Base-by-base conservation (phyloP, 2,888 invertebrate genomes). In the Aleiodes leptofemur region DNA sequence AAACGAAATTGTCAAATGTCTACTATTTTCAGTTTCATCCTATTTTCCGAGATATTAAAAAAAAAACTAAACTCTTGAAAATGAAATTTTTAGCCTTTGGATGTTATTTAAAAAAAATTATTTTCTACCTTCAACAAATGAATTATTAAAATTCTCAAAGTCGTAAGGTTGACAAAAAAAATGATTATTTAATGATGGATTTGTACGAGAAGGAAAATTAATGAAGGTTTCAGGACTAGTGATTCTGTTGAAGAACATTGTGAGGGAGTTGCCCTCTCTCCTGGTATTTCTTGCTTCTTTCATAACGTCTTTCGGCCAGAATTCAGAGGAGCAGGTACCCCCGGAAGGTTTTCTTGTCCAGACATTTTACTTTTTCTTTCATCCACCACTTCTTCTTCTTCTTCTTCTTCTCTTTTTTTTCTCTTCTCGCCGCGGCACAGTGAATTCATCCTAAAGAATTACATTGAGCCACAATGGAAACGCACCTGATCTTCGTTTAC, bases 401-500 rank as follows among this genome's bases (percentile, higher is more conserved):
- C 13, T 56, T 50, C 23, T 53, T 14, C n/a, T n/a, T n/a, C n/a
- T n/a, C n/a, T n/a, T 16, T 51, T 48, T 51, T 23, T 61, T 64
- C 51, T 61, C 23, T 50, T 11, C 50, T 68, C 13, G 13, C 29
- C 50, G 66, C 50, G 66, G 50, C 29, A 23, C 48, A 7, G 48
- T 59, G 59, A 59, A 29, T 59, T 59, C 29, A 84, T 81, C 72
- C 71, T 31, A 34, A 59, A 59, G 77, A 74, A 82, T 82, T 81
- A 87, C 86, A 86, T 87, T 86, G 81, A 83, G 85, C 83, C 86
- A 86, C 86, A 86, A 68, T 51, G 34, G 64, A 11, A 64, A 29
- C 51, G 8, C 66, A 68, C 68, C 68, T 68, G 68, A 68, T 68
- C 68, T 51, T 9, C 51, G 34, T 77, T 77, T 81, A 81, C 84